phyloP scores from a whole-genome alignment of 2,113 vertebrate genomes.

The Triplophysa tibetana region DNA sequence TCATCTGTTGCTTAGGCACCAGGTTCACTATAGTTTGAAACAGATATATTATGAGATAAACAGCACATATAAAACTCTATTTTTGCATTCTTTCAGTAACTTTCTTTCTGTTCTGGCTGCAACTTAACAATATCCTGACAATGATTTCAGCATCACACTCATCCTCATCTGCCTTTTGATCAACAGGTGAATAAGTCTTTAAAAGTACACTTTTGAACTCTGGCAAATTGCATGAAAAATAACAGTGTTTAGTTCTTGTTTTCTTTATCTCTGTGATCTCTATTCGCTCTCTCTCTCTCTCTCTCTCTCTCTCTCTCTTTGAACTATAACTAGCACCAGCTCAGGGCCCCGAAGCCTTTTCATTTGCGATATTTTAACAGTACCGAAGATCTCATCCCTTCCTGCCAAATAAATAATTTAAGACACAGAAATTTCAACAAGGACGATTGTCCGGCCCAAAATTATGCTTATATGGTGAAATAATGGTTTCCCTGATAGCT shows the following conservation, averaged over 20 bases:
- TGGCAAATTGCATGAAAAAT: background rate
- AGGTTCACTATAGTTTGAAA: too few relatives aligned
- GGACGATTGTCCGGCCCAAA: conserved; percentile 34
- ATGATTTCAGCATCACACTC: background rate
- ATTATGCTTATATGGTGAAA: conserved; percentile 46
- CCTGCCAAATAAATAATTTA: conserved; percentile 46
- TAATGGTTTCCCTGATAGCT: conserved; percentile 52
- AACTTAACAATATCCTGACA: background rate
- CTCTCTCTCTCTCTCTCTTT: conserved; percentile 26
- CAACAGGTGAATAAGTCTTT: background rate
- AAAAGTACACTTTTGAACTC: background rate
- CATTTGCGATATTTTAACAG: conserved; percentile 24
- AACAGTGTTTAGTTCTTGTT: background rate
- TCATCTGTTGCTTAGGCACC: too few relatives aligned
- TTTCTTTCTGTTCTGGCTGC: background rate
- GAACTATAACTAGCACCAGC: conserved; percentile 39
- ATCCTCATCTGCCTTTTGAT: background rate
- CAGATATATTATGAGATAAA: background rate
- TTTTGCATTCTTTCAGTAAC: background rate
- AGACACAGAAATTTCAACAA: conserved; percentile 36
- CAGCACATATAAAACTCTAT: background rate
- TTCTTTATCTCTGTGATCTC: background rate
- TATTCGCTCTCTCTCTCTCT: background rate
- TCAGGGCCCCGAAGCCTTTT: background rate
- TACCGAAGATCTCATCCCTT: conserved; percentile 17